Evolutionary conservation across 2,888 invertebrate genomes (phyloP), one percentile per base, ranked within the genome.

Genomic region (Ceraclea dissimilis): DNA sequence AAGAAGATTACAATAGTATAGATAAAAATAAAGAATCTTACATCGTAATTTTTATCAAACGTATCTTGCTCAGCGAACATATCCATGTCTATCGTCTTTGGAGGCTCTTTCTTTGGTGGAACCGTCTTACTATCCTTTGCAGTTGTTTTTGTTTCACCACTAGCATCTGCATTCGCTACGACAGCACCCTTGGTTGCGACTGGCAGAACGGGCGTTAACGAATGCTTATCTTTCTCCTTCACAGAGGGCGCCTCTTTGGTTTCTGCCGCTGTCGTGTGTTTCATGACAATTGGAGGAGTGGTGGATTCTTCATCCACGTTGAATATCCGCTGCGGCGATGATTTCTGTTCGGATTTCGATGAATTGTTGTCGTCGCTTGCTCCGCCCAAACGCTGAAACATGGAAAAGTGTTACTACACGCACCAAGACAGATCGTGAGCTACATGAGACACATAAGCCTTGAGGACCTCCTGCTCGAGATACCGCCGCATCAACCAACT

Each of bases 61-160:
- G 88, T 89, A 67, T 92, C 90, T 63, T 90, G 89, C 67, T 95
- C 94, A 39, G 95, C 93, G 75, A 94, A 92, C 89, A 92, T 92
- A 67, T 92, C 92, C 88, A 90, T 90, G 64, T 88, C 86, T 13
- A 80, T 75, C n/a, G 77, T 72, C 66, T 82, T 82, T 18, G 70
- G 69, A 0, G 73, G 69, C 60, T 74, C 73, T 57, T 67, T 66
- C 51, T 69, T 55, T 11, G 33, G 31, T 69, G 46, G 65, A 63
- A 65, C 69, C 52, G 63, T 62, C 64, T 67, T 66, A 58, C 59
- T 26, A 18, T 54, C 49, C 13, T 26, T 10, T 70, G 22, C 46
- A 22, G 59, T 21, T 33, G 46, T 48, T 10, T 21, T 6, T 70
- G 22, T 49, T 22, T 52, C 57, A 53, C 39, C 49, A 44, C 52